Evolutionary conservation across 2,113 vertebrate genomes (phyloP).

Genomic region (Symphodus melops): DNA sequence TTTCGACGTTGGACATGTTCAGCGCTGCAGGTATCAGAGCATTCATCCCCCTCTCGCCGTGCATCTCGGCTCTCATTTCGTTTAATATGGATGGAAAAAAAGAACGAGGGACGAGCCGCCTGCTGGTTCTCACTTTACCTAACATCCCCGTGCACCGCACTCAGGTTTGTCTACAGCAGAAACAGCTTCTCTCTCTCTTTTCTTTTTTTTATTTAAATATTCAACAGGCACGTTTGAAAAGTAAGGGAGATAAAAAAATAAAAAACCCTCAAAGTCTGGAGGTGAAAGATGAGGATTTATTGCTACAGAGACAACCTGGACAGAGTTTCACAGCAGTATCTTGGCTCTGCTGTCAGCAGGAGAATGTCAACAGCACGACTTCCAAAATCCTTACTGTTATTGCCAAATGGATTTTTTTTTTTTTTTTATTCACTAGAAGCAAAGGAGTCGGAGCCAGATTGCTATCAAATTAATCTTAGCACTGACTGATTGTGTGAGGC

Average conservation of each 20-base stretch:
- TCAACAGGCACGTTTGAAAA: slow-evolving; percentile 18
- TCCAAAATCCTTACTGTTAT: slow-evolving; percentile 8
- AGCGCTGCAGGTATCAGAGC: slow-evolving; percentile 27
- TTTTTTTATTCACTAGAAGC: slow-evolving; percentile 25
- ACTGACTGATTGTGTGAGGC: slow-evolving; percentile 12
- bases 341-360: slow-evolving; percentile 8
- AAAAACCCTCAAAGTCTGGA: slow-evolving; percentile 4
- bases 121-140: slow-evolving; percentile 34
- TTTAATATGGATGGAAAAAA: slow-evolving; percentile 40
- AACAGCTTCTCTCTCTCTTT: too few species aligned
- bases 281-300: slow-evolving; percentile 18
- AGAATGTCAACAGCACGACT: neutral
- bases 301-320: slow-evolving; percentile 27
- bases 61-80: slow-evolving; percentile 25
- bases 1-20: slow-evolving; percentile 16
- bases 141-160: neutral
- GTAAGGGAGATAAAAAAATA: slow-evolving; percentile 16
- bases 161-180: slow-evolving; percentile 12
- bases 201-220: slow-evolving; percentile 23
- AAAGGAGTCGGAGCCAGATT: slow-evolving; percentile 35
- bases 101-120: slow-evolving; percentile 1
- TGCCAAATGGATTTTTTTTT: slow-evolving; percentile 39
- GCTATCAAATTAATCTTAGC: slow-evolving; percentile 49
- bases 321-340: slow-evolving; percentile 3
- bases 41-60: slow-evolving; percentile 11